A percentile compares a stretch with the other conserved stretches of the same genome.
These are phyloP conservation scores for Nothoprocta perdicaria DNA, from an alignment of 2,113 vertebrate species.

Conservation along the genomic window DNA sequence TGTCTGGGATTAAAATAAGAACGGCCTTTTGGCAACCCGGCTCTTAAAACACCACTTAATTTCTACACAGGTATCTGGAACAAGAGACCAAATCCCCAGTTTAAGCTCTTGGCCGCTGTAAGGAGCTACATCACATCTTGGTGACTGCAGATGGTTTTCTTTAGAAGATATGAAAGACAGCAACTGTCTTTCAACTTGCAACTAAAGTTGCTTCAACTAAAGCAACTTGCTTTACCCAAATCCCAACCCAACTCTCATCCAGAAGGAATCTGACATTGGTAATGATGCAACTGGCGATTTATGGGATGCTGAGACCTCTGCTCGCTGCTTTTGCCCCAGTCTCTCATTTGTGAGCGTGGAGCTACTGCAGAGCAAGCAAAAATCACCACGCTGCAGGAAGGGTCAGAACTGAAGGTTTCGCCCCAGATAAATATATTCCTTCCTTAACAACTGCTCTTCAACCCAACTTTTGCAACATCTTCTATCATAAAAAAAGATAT, in stretches of 20 bases:
- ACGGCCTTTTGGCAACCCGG: neutral
- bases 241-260: neutral
- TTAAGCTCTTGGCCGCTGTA: neutral
- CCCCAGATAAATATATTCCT: neutral
- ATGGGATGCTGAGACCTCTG: neutral
- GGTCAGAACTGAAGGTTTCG: neutral
- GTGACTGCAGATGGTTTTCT: neutral
- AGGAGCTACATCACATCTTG: neutral
- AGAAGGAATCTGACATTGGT: neutral
- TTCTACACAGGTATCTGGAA: rapidly evolving
- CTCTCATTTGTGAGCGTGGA: neutral
- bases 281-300: neutral
- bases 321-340: neutral
- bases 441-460: neutral
- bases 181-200: no score
- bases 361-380: neutral
- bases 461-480: neutral
- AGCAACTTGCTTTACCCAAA: neutral
- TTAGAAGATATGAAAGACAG: neutral
- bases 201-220: no score
- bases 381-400: neutral
- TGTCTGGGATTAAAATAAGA: neutral
- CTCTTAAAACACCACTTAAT: neutral
- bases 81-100: neutral
- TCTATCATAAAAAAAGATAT: neutral